phyloP scores from a whole-genome alignment of 2,888 invertebrate species.

The Acholoe squamosa region DNA sequence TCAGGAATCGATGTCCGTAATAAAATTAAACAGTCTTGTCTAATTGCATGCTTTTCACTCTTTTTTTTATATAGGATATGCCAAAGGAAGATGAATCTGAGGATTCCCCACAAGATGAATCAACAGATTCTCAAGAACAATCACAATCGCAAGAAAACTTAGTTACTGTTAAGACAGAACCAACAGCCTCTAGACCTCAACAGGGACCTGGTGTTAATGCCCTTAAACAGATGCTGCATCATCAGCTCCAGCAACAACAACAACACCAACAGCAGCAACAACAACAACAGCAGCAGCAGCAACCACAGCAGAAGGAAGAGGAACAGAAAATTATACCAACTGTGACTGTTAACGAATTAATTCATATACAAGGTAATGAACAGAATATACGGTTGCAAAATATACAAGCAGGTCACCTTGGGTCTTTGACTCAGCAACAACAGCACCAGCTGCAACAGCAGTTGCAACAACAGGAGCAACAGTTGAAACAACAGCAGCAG shows the following conservation, averaged over 20 bases:
- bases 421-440: slow-evolving; percentile 66
- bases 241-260: slow-evolving; percentile 70
- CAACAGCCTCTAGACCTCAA: background rate
- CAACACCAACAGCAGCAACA: slow-evolving; percentile 73
- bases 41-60: background rate
- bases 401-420: slow-evolving; percentile 62
- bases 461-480: slow-evolving; percentile 70
- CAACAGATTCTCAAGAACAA: slow-evolving; percentile 12
- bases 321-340: slow-evolving; percentile 29
- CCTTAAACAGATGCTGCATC: slow-evolving; percentile 66
- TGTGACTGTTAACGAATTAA: slow-evolving; percentile 13
- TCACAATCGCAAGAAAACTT: background rate
- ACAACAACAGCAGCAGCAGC: slow-evolving; percentile 72
- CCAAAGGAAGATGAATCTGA: slow-evolving; percentile 47
- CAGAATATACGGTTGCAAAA: slow-evolving; percentile 69
- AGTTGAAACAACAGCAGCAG: slow-evolving; percentile 69
- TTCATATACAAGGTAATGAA: slow-evolving; percentile 63
- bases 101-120: slow-evolving; percentile 20
- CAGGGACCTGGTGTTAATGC: slow-evolving; percentile 61
- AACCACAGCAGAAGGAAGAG: slow-evolving; percentile 71
- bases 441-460: slow-evolving; percentile 72
- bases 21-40: too few relatives aligned
- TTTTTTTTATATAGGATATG: slow-evolving; percentile 59
- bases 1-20: too few relatives aligned
- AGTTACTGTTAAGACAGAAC: background rate